These are phyloP conservation scores for Drosophila demipolita DNA, from an alignment of 2,888 invertebrate species.

Conservation along the genomic window DNA sequence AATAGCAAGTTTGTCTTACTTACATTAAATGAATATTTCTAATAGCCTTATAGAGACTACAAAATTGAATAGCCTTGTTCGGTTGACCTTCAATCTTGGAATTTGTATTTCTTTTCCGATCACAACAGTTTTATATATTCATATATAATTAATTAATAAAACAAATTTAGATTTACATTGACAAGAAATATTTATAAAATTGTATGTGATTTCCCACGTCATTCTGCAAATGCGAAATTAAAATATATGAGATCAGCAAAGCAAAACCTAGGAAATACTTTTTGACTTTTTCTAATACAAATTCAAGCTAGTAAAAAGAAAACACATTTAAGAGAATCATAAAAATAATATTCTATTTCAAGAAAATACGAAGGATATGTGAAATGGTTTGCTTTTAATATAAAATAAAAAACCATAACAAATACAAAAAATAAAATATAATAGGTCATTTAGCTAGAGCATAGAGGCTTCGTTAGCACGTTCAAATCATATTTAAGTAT, in stretches of 20 bases:
- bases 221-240: background rate
- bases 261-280: background rate
- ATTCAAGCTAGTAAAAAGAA: background rate
- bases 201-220: background rate
- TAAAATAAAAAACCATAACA: background rate
- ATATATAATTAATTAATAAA: background rate
- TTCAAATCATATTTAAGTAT: conserved; percentile 48
- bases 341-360: background rate
- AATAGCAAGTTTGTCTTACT: background rate
- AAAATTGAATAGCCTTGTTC: background rate
- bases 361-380: background rate
- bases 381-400: background rate
- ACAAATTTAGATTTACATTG: background rate
- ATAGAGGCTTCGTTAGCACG: conserved; percentile 25
- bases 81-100: background rate
- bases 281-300: background rate
- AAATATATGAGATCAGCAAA: background rate
- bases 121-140: background rate
- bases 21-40: background rate
- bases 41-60: background rate
- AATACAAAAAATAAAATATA: background rate
- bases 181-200: background rate
- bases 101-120: background rate
- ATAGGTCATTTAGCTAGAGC: conserved; percentile 18
- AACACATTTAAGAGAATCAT: background rate